Base-by-base conservation (phyloP, 2,113 vertebrate genomes). In the Planiliza haematocheilus region DNA sequence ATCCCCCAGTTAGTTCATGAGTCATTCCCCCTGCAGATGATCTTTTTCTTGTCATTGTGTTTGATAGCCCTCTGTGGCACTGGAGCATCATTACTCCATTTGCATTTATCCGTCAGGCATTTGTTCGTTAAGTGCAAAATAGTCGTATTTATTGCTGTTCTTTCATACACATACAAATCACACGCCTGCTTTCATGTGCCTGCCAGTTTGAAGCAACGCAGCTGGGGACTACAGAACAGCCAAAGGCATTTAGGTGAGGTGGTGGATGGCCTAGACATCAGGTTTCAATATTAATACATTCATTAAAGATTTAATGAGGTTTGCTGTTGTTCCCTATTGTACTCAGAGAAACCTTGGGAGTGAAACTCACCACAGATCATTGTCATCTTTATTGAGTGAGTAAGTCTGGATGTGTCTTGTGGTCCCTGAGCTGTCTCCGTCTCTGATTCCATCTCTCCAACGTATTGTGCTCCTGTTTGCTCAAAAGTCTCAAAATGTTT, bases 261-360 rank as follows among this genome's bases (percentile, higher is more conserved):
- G 61, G 34, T 8, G 1, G 55, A 49, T 41, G 56, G 55, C 21
- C 30, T 45, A 37, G 34, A 69, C 49, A 75, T 57, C 57, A 55
- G 39, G 41, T n/a, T 77, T 20, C 50, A 88, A 70, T 79, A 82
- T 73, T 76, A 68, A 70, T 75, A 48, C 46, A 41, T 50, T 24
- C 59, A 78, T 81, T 10, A 81, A 78, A 64, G 41, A 79, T 79
- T 77, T 45, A 58, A 43, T 16, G 18, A 10, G 24, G 38, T 66
- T 78, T 70, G 63, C 36, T 48, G 8, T 70, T 17, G 4, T 2
- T 34, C 49, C 56, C 20, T 10, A n/a, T 38, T 36, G 49, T 62
- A 49, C 55, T 66, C 49, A 61, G 11, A 76, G 14, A 42, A 34
- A 36, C 43, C 43, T 48, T 6, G 62, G 21, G 24, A 16, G 56